Conservation (phyloP, 2,797 vertebrate genomes). For the Hypotaenidia okinawae region DNA sequence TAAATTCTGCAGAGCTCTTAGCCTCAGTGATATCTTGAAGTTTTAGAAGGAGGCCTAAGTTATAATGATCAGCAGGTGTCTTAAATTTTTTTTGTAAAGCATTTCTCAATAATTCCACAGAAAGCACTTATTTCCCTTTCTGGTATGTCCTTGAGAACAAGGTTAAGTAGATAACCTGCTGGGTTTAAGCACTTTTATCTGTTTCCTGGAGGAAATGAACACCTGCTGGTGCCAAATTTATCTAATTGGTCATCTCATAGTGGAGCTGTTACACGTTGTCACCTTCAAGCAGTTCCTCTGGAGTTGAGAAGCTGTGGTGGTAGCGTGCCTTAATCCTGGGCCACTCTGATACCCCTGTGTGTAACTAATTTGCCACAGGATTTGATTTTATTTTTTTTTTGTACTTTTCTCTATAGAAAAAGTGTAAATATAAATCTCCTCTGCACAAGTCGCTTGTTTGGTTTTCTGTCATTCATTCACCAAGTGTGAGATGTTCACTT, state of each 20-base stretch:
- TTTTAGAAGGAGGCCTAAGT: background rate
- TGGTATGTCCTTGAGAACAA: slow-evolving; percentile 7
- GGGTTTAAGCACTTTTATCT: background rate
- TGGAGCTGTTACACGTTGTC: background rate
- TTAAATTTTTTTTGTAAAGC: background rate
- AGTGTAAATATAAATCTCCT: background rate
- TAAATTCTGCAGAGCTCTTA: background rate
- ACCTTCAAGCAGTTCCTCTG: background rate
- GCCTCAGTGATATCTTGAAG: background rate
- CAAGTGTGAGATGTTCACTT: background rate
- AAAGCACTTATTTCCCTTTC: background rate
- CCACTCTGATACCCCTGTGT: background rate
- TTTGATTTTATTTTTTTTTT: background rate
- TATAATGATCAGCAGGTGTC: background rate
- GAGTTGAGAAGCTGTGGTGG: background rate
- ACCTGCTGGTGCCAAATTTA: slow-evolving; percentile 24
- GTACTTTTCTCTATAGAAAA: background rate
- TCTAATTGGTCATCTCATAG: background rate
- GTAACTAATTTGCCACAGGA: background rate
- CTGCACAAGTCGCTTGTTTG: background rate
- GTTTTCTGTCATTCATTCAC: background rate
- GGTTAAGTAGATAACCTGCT: background rate
- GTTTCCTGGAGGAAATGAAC: background rate
- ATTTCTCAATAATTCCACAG: background rate
- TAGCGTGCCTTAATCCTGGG: background rate